Evolutionary conservation across 2,888 invertebrate species (phyloP).

Genomic region (Hirtodrosophila alboralis): DNA sequence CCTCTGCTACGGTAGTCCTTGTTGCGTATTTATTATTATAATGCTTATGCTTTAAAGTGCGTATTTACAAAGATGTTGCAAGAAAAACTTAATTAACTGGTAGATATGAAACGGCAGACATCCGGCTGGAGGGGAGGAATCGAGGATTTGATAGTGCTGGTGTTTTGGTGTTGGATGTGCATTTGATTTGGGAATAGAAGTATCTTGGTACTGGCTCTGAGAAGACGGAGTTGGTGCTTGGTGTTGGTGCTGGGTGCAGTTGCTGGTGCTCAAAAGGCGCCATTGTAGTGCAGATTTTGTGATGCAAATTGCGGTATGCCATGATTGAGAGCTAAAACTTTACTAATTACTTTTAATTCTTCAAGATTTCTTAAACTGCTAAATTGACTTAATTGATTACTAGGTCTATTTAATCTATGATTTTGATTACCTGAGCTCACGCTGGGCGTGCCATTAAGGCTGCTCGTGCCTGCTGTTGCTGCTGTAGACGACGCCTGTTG

Average conservation of each 20-base stretch:
- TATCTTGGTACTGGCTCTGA: conserved; percentile 42
- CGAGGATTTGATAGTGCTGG: conserved; percentile 27
- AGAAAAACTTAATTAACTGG: conserved; percentile 59
- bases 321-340: conserved; percentile 91
- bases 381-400: conserved; percentile 67
- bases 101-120: conserved; percentile 33
- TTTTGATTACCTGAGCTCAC: conserved; percentile 71
- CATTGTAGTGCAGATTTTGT: conserved; percentile 81
- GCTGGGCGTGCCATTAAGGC: conserved; percentile 40
- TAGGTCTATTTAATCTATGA: conserved; percentile 46
- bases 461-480: conserved; percentile 13
- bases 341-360: conserved; percentile 92
- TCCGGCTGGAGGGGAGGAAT: conserved; percentile 30
- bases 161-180: conserved; percentile 47
- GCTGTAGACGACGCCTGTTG: conserved; percentile 46
- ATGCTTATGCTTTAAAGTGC: conserved; percentile 68
- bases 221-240: conserved; percentile 34
- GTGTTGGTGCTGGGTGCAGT: conserved; percentile 34
- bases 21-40: conserved; percentile 41
- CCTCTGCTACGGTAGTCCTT: conserved; percentile 26
- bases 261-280: conserved; percentile 72
- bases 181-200: conserved; percentile 27
- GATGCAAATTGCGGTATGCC: conserved; percentile 85
- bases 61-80: conserved; percentile 75
- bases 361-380: conserved; percentile 85